Evolutionary conservation across 2,113 vertebrate species (phyloP).

Genomic region (Scomber japonicus): DNA sequence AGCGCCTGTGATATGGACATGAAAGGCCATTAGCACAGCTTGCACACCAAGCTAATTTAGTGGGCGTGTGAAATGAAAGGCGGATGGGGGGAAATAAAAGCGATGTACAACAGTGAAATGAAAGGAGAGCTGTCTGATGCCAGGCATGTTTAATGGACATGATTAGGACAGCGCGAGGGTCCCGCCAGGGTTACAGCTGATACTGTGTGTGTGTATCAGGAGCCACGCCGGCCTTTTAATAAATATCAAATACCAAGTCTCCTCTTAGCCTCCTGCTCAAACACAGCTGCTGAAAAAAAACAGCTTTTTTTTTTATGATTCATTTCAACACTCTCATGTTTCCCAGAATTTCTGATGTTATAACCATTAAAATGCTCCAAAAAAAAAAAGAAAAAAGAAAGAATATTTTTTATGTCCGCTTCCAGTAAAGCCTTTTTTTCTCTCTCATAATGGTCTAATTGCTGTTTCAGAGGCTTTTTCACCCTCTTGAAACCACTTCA

Average conservation of each 20-base stretch:
- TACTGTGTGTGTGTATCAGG: background rate
- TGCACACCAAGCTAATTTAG: slow-evolving; percentile 74
- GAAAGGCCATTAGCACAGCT: slow-evolving; percentile 77
- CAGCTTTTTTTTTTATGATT: background rate
- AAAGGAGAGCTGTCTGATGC: slow-evolving; percentile 52
- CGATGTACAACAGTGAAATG: slow-evolving; percentile 52
- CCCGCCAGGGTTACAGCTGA: slow-evolving; percentile 24
- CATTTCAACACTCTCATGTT: background rate
- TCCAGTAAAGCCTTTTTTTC: background rate
- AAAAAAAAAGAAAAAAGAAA: too few species aligned
- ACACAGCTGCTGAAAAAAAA: background rate
- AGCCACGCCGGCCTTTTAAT: background rate
- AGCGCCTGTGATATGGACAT: slow-evolving; percentile 76
- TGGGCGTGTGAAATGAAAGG: slow-evolving; percentile 65
- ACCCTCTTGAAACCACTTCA: background rate
- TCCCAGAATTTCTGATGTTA: background rate
- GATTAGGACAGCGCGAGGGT: slow-evolving; percentile 44
- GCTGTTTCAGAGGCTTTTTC: background rate
- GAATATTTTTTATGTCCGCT: background rate
- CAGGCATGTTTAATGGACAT: slow-evolving; percentile 54
- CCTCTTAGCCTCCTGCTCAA: background rate
- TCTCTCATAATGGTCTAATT: background rate
- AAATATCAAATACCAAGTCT: slow-evolving; percentile 1
- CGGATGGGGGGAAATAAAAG: slow-evolving; percentile 57
- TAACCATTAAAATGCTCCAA: background rate